A percentile compares a stretch with the other conserved stretches of the same genome.
These are phyloP conservation scores for Eubasilissa splendida DNA, from an alignment of 2,888 invertebrate species.

Conservation along the genomic window DNA sequence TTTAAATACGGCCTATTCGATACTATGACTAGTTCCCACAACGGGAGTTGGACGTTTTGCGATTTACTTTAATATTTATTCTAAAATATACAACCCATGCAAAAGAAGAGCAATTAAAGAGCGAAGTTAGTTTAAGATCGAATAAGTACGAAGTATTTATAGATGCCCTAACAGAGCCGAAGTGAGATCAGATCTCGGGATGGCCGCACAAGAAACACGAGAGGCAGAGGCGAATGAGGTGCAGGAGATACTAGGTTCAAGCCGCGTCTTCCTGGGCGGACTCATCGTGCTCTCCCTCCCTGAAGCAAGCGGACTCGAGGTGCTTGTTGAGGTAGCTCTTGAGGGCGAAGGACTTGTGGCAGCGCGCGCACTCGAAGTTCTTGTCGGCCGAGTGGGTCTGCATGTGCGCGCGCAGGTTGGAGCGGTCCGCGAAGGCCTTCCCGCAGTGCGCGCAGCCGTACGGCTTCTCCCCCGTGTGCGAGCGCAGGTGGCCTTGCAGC, in stretches of 20 bases:
- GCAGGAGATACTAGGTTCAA: conserved; percentile 46
- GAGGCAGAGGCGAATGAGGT: conserved; percentile 35
- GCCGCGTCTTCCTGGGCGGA: conserved; percentile 78
- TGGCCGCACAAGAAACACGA: conserved; percentile 54
- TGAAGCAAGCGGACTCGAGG: conserved; percentile 90
- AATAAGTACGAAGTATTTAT: conserved; percentile 46
- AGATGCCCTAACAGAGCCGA: conserved; percentile 48
- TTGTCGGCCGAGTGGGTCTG: conserved; percentile 95
- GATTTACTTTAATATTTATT: conserved; percentile 51
- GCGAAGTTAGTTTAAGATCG: conserved; percentile 49
- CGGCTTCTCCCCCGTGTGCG: conserved; percentile 95
- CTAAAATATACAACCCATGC: conserved; percentile 47
- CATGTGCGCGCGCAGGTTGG: conserved; percentile 94
- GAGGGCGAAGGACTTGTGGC: conserved; percentile 92
- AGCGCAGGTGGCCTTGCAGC: conserved; percentile 87
- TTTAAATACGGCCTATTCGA: conserved; percentile 45
- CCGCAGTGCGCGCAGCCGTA: conserved; percentile 95
- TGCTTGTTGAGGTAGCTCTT: conserved; percentile 97
- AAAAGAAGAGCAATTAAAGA: conserved; percentile 45
- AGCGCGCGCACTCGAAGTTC: conserved; percentile 89
- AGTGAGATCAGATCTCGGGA: conserved; percentile 52
- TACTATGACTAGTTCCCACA: conserved; percentile 55
- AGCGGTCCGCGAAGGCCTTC: conserved; percentile 95
- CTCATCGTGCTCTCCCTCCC: conserved; percentile 72
- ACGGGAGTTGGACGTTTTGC: conserved; percentile 58